Base-by-base conservation (phyloP, 1,140 invertebrate genomes). In the Apis laboriosa region DNA sequence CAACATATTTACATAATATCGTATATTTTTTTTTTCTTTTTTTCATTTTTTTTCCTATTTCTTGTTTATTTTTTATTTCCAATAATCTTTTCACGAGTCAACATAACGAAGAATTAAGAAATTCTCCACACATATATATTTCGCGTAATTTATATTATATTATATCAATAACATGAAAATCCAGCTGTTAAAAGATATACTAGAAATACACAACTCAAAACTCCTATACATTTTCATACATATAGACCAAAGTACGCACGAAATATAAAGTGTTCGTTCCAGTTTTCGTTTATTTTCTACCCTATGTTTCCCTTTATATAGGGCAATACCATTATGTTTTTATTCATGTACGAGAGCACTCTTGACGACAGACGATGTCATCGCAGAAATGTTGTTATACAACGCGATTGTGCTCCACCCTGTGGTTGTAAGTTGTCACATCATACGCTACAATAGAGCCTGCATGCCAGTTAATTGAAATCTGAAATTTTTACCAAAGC, bases 391-490 rank as follows among this genome's bases (percentile, higher is more conserved):
- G 78, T 80, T 64, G 43, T 79, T 34, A 51, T n/a, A 79, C 58
- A 51, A 79, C 56, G 77, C 56, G 28, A 53, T 72, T 72, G 55
- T 79, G 55, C 77, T 49, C 77, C 43, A 71, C 8, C 28, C 12
- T 60, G 43, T 49, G 68, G 51, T 80, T 73, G 78, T 63, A 75
- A 86, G 81, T 86, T 83, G 76, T 43, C 58, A 66, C 58, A 78
- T 77, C 49, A 67, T 68, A 72, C 66, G 80, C 75, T 80, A 75
- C 21, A 67, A 86, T 87, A 84, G 60, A 68, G 61, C 72, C 64
- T 86, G 86, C 86, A 87, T 87, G 86, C 80, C 58, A 56, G 73
- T 86, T 74, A 79, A 84, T 87, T 76, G 24, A 86, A 53, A n/a
- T 74, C 51, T 66, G 51, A 80, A 66, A 55, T 78, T 70, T 83